Percentiles rank a stretch among this genome's conserved stretches.
Evolutionary conservation across 1,140 invertebrate genomes (phyloP).

Genomic region (Bombus turneri): DNA sequence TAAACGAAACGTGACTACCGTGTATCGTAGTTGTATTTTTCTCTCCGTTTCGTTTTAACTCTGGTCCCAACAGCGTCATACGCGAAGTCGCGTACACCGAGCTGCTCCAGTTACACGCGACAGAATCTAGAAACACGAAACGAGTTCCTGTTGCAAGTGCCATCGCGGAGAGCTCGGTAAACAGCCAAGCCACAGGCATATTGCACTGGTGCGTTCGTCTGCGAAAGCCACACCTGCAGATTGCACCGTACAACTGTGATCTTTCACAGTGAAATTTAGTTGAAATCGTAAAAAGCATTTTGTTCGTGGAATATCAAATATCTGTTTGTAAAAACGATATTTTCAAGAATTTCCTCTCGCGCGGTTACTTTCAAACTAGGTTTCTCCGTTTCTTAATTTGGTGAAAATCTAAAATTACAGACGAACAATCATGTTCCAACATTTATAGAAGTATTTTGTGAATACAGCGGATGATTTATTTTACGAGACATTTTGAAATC

Average conservation of each 20-base stretch:
- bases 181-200: constrained; percentile 38
- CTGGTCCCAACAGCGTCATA: not conserved
- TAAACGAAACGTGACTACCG: constrained; percentile 6
- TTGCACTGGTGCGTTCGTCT: constrained; percentile 18
- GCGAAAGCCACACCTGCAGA: not conserved
- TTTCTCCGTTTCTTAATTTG: not conserved
- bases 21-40: not conserved
- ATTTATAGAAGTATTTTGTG: too few relatives aligned
- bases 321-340: not conserved
- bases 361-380: not conserved
- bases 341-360: not conserved
- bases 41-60: not conserved
- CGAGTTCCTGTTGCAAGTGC: constrained; percentile 34
- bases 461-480: too few relatives aligned
- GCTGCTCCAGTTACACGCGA: not conserved
- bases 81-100: constrained; percentile 1
- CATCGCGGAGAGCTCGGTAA: constrained; percentile 43
- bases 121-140: constrained; percentile 37
- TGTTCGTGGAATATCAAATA: not conserved
- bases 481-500: too few relatives aligned
- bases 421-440: too few relatives aligned
- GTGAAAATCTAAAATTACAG: not conserved
- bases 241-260: too few relatives aligned
- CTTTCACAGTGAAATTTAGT: too few relatives aligned
- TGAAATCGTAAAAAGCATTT: not conserved